Conservation (phyloP, 2,113 vertebrate genomes). For the Eretmochelys imbricata region DNA sequence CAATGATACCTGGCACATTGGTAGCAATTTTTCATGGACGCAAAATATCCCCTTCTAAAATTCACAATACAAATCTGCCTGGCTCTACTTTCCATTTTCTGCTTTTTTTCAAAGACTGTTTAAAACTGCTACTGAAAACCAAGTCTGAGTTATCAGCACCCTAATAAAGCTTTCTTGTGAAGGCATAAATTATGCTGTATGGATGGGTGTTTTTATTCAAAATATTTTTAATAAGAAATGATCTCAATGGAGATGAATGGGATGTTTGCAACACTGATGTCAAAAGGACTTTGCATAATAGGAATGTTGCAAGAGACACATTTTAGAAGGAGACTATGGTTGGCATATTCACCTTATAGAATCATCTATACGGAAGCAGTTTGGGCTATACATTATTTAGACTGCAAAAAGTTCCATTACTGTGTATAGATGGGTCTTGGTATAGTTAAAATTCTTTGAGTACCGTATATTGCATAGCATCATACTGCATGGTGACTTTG, state of each 20-base stretch:
- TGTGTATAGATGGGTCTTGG: background rate
- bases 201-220: slow-evolving; percentile 25
- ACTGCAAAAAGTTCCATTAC: background rate
- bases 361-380: fast-evolving
- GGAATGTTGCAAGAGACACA: background rate
- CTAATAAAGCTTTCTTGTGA: background rate
- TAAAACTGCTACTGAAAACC: background rate
- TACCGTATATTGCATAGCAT: fast-evolving
- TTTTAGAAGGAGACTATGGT: slow-evolving; percentile 20
- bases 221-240: slow-evolving; percentile 26
- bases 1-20: fast-evolving
- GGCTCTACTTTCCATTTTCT: background rate
- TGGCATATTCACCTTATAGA: fast-evolving
- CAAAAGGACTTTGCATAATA: slow-evolving; percentile 42
- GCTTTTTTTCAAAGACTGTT: background rate
- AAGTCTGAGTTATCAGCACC: background rate
- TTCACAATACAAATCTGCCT: background rate
- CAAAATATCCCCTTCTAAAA: background rate
- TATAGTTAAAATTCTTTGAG: background rate
- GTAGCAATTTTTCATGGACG: background rate
- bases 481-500: fast-evolving
- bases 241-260: slow-evolving; percentile 42
- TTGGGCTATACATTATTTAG: fast-evolving
- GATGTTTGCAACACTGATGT: background rate
- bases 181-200: background rate